Evolutionary conservation across 2,888 invertebrate genomes (phyloP).

Genomic region (Gisinianus flammeolus): DNA sequence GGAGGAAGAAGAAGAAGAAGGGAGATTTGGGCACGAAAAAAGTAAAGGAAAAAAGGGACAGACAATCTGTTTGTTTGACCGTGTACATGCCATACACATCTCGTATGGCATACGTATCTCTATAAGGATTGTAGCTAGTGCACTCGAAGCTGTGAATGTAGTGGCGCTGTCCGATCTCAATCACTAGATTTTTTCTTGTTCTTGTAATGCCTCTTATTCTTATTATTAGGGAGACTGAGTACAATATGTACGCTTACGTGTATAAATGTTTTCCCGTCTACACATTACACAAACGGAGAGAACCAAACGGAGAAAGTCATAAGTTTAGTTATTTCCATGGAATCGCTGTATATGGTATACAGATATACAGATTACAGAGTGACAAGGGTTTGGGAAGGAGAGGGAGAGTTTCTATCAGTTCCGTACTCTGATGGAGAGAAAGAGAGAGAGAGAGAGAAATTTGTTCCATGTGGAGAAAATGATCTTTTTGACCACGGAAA

Average conservation of each 20-base stretch:
- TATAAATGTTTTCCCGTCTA: no score
- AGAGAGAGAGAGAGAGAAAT: no score
- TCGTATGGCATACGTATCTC: background rate
- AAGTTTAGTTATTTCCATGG: background rate
- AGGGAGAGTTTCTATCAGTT: no score
- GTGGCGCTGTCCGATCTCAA: background rate
- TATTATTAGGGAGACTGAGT: background rate
- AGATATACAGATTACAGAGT: background rate
- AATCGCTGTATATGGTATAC: background rate
- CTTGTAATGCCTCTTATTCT: background rate
- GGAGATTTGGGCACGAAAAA: slow-evolving; percentile 9
- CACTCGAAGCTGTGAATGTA: background rate
- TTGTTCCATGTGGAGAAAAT: slow-evolving; percentile 39
- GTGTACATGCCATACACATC: background rate
- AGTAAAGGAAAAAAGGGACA: background rate
- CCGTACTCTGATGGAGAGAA: no score
- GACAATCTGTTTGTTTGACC: background rate
- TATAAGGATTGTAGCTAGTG: background rate
- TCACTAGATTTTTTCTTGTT: background rate
- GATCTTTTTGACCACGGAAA: slow-evolving; percentile 49
- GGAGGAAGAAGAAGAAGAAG: background rate
- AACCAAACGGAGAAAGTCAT: background rate
- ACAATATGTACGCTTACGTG: no score
- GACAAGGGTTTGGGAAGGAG: background rate
- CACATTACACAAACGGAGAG: no score